A percentile compares a stretch with the other conserved stretches of the same genome.
phyloP scores from a whole-genome alignment of 2,797 vertebrate genomes.

The Silurus lanzhouensis region DNA sequence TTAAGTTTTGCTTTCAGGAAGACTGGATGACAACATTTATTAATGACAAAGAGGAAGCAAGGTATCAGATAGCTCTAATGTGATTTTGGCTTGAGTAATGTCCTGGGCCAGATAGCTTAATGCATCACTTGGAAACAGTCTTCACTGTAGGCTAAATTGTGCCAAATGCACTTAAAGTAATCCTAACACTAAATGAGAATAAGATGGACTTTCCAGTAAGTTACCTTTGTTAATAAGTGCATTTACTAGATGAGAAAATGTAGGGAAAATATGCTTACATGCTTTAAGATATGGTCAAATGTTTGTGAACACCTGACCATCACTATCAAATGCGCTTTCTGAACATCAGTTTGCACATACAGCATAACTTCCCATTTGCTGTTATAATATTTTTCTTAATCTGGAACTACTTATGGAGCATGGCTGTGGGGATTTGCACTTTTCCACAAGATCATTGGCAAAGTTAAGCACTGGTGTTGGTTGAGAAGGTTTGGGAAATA shows the following conservation, averaged over 20 bases:
- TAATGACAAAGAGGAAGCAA: slow-evolving; percentile 46
- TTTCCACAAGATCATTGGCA: not conserved
- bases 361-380: not conserved
- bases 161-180: slow-evolving; percentile 25
- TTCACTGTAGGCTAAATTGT: slow-evolving; percentile 24
- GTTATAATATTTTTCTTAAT: not conserved
- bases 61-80: slow-evolving; percentile 57
- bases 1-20: not conserved
- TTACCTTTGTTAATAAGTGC: not conserved
- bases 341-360: too few species aligned
- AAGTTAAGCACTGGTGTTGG: not conserved
- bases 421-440: not conserved
- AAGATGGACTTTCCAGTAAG: not conserved
- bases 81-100: slow-evolving; percentile 49
- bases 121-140: slow-evolving; percentile 36
- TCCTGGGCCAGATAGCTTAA: slow-evolving; percentile 26
- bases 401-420: not conserved
- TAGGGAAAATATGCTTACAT: not conserved
- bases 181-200: slow-evolving; percentile 1
- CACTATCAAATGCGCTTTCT: not conserved
- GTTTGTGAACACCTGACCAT: not conserved
- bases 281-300: not conserved
- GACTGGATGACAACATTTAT: slow-evolving; percentile 24
- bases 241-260: not conserved
- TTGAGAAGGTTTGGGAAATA: not conserved